Evolutionary conservation across 2,797 vertebrate genomes (phyloP), one percentile per base, ranked within the genome.

Genomic region (Pipistrellus pipistrellus): DNA sequence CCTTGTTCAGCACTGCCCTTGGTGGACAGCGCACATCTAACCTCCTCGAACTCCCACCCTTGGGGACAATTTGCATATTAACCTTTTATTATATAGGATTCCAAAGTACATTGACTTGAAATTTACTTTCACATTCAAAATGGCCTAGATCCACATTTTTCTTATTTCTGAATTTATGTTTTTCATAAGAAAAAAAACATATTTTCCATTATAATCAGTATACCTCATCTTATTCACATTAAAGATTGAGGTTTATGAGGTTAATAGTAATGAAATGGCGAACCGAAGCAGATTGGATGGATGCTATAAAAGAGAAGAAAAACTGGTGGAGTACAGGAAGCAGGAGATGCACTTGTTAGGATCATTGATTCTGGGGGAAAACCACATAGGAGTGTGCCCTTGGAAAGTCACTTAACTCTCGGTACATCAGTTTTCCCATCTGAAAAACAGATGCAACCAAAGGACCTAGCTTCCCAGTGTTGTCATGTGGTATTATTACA

Each of bases 51-150:
- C 57, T 59, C 57, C 23, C 1, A 5, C 4, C 23, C 23, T 0
- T 59, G 57, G 57, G 55, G 57, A 59, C 23, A 59, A 59, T 59
- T 59, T 59, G 57, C 23, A 59, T 12, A 12, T 12, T 27, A 59
- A 59, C 57, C 57, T 59, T 59, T 59, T 27, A 59, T 59, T 59
- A 59, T 13, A 27, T 27, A 59, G 57, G 23, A 27, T 81, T 91
- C 59, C 17, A 72, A 81, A 87, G 27, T 59, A 75, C 71, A 96
- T 44, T 35, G 75, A 86, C 30, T 86, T 80, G 44, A 66, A 93
- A 91, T 84, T 81, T 62, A 68, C 10, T 62, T 85, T 64, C 23
- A 53, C 11, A 84, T 64, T 71, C n/a, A 73, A 91, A 83, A 88
- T 77, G 48, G 9, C 51, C 18, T 21, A 41, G 44, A 75, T 21